A percentile compares a stretch with the other conserved stretches of the same genome.
Evolutionary conservation across 2,888 invertebrate species (phyloP).

Genomic region (Sisyra nigra): DNA sequence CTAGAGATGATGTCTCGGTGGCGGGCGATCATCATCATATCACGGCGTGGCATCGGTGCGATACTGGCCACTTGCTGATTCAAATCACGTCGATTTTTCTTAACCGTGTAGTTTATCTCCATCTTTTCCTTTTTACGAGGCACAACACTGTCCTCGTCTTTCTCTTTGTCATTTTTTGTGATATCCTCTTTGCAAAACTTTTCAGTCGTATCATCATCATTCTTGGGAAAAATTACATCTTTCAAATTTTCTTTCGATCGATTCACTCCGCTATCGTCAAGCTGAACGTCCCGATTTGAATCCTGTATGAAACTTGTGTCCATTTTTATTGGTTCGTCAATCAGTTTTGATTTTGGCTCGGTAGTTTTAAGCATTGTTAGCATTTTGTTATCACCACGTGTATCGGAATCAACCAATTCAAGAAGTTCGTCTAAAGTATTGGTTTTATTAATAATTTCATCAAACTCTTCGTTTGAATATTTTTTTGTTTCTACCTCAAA

Average conservation of each 20-base stretch:
- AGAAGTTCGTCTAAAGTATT: constrained; percentile 6
- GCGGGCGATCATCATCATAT: constrained; percentile 12
- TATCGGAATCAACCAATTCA: constrained; percentile 11
- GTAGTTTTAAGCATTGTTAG: neutral
- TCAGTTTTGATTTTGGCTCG: neutral
- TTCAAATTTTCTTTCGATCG: constrained; percentile 20
- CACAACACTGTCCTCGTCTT: constrained; percentile 27
- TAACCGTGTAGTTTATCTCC: constrained; percentile 21
- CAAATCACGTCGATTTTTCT: constrained; percentile 23
- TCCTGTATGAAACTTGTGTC: neutral
- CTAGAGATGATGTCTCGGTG: neutral
- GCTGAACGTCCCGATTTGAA: neutral
- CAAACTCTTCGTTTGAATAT: too few species aligned
- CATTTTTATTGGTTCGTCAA: constrained; percentile 1
- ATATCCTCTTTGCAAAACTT: constrained; percentile 26
- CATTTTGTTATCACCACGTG: constrained; percentile 8
- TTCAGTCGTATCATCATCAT: constrained; percentile 16
- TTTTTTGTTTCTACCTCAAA: constrained; percentile 5
- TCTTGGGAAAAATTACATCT: neutral
- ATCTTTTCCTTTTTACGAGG: constrained; percentile 37
- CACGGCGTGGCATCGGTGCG: constrained; percentile 24
- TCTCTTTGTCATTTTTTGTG: constrained; percentile 24
- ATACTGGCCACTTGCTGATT: constrained; percentile 26
- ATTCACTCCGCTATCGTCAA: constrained; percentile 13
- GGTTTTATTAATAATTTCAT: constrained; percentile 6